Evolutionary conservation across 2,888 invertebrate genomes (phyloP).

Genomic region (Nomada goodeniana): DNA sequence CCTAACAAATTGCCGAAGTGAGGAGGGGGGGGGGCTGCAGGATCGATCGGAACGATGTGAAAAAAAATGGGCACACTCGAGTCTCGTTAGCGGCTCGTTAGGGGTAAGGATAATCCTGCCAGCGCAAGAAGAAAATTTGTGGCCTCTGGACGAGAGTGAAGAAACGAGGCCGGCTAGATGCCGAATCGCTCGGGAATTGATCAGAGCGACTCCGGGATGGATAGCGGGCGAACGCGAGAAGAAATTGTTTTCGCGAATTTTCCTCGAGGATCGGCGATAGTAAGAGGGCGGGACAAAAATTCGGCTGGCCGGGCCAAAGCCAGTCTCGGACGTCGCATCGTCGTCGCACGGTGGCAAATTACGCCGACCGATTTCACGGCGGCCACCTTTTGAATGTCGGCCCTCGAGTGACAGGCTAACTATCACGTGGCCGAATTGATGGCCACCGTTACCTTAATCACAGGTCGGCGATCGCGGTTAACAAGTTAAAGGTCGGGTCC

Average conservation of each 20-base stretch:
- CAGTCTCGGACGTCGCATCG: constrained; percentile 52
- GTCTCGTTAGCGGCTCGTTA: constrained; percentile 67
- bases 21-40: neutral
- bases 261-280: too few relatives aligned
- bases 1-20: constrained; percentile 25
- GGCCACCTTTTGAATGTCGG: constrained; percentile 73
- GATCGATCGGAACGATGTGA: constrained; percentile 18
- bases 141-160: constrained; percentile 43
- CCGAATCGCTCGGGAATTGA: neutral
- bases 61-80: constrained; percentile 41
- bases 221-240: neutral
- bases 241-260: too few relatives aligned
- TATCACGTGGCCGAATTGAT: constrained; percentile 75
- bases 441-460: constrained; percentile 77
- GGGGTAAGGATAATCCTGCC: constrained; percentile 53
- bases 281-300: neutral
- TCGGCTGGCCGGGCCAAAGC: constrained; percentile 35
- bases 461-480: constrained; percentile 73
- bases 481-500: constrained; percentile 71
- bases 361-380: constrained; percentile 75
- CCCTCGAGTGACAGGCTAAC: constrained; percentile 73
- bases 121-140: constrained; percentile 29
- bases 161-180: constrained; percentile 7
- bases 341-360: constrained; percentile 75
- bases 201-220: neutral